Base-by-base conservation (phyloP, 2,888 invertebrate genomes). In the Agrotis clavis region DNA sequence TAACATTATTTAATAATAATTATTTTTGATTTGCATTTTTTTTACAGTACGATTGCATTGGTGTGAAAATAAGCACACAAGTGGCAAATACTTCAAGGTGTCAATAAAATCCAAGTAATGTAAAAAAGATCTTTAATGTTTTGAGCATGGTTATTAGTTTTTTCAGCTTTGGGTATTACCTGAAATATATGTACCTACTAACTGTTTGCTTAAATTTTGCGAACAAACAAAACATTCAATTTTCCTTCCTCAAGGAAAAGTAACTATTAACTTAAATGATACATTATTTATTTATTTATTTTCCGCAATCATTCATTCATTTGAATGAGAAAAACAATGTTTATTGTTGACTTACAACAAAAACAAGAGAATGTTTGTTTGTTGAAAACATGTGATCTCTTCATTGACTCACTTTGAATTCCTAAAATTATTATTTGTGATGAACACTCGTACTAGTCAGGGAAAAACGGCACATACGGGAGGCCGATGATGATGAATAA, bases 161-260 rank as follows among this genome's bases (percentile, higher is more conserved):
- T 25, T 68, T 18, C 41, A 18, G 48, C 18, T 19, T 57, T 35
- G 48, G 57, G 45, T 50, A 75, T 13, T 59, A 53, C 81, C 51
- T 21, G 7, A 25, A n/a, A 0, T 19, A n/a, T 13, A 0, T n/a
- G n/a, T n/a, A n/a, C n/a, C n/a, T 35, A 48, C 9, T 4, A 14
- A 4, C 0, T 45, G 11, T 16, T 18, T 41, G 35, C 19, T 19
- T 48, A 35, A 51, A 14, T 1, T n/a, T 50, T 25, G 19, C 4
- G n/a, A 47, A 41, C 59, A 56, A 47, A 30, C 9, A 47, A 53
- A 65, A 35, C 45, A 6, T 62, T 5, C 53, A 14, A 4, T 41
- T 69, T 62, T 21, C 50, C 65, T 79, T 83, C 80, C 83, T 83
- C 41, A 48, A 69, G 63, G 75, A 69, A 68, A 79, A 65, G 45